phyloP scores from a whole-genome alignment of 2,888 invertebrate species.

The Perizoma flavofasciatum region DNA sequence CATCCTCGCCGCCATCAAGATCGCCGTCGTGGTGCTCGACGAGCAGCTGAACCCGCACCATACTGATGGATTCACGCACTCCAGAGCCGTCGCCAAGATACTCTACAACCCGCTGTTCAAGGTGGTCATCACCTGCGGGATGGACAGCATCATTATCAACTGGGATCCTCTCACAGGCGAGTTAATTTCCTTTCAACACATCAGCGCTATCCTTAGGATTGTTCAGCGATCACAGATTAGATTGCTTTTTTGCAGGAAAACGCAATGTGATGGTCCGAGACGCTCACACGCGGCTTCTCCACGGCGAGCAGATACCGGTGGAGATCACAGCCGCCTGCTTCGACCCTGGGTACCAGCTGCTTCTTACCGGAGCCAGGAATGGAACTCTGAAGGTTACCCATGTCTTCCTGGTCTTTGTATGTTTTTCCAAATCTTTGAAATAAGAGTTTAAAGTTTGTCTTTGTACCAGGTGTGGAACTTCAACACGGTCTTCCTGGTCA shows the following conservation, averaged over 20 bases:
- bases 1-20: constrained; percentile 86
- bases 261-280: constrained; percentile 87
- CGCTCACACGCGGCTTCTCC: constrained; percentile 87
- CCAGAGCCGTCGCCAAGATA: constrained; percentile 87
- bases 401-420: neutral
- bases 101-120: constrained; percentile 91
- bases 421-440: too few relatives aligned
- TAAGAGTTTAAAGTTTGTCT: too few relatives aligned
- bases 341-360: constrained; percentile 88
- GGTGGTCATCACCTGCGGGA: constrained; percentile 89
- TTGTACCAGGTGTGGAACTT: constrained; percentile 90
- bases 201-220: too few relatives aligned
- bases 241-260: constrained; percentile 69
- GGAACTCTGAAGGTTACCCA: constrained; percentile 87
- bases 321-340: constrained; percentile 91
- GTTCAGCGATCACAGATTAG: too few relatives aligned
- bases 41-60: constrained; percentile 86
- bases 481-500: constrained; percentile 84
- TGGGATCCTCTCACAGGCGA: constrained; percentile 88
- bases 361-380: constrained; percentile 91
- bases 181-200: too few relatives aligned
- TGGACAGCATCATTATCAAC: constrained; percentile 91
- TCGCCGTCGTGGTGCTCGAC: constrained; percentile 86
- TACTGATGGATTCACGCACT: constrained; percentile 89
- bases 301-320: constrained; percentile 86